Conservation (phyloP, 1,140 invertebrate species). For the Acromyrmex echinatior region DNA sequence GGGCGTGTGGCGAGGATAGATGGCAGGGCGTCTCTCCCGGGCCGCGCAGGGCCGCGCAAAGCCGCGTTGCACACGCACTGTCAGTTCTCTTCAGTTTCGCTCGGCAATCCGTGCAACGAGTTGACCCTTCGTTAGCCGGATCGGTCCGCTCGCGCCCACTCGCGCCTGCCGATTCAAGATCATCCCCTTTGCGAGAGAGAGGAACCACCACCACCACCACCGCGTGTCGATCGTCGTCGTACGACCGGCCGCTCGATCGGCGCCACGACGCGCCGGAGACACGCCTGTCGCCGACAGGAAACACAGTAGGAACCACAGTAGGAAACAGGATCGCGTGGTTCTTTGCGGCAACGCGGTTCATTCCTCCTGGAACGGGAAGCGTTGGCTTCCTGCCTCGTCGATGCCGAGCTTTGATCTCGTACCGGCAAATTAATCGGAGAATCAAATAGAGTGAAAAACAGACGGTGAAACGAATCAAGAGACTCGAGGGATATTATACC, state of each 20-base stretch:
- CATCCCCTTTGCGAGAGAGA: neutral
- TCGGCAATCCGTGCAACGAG: constrained; percentile 71
- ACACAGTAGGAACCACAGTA: neutral
- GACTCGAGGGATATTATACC: neutral
- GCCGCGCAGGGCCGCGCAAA: constrained; percentile 63
- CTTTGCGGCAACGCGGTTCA: neutral
- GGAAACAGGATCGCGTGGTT: neutral
- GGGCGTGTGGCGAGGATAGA: constrained; percentile 74
- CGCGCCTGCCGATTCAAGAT: constrained; percentile 19
- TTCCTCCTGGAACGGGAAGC: neutral
- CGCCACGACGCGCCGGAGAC: constrained; percentile 40
- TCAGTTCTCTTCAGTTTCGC: constrained; percentile 75
- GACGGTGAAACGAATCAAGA: neutral
- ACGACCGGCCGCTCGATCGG: constrained; percentile 21
- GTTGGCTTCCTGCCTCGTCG: neutral
- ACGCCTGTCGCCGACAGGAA: constrained; percentile 34
- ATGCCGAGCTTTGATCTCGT: neutral
- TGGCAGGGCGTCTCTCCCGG: constrained; percentile 77
- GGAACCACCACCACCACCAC: neutral
- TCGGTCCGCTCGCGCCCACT: neutral
- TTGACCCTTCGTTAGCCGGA: constrained; percentile 42
- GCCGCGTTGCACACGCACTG: constrained; percentile 74
- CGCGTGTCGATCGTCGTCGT: constrained; percentile 12
- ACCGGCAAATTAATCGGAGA: neutral
- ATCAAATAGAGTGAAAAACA: neutral